phyloP scores from a whole-genome alignment of 2,888 invertebrate genomes.

The Volucella inanis region DNA sequence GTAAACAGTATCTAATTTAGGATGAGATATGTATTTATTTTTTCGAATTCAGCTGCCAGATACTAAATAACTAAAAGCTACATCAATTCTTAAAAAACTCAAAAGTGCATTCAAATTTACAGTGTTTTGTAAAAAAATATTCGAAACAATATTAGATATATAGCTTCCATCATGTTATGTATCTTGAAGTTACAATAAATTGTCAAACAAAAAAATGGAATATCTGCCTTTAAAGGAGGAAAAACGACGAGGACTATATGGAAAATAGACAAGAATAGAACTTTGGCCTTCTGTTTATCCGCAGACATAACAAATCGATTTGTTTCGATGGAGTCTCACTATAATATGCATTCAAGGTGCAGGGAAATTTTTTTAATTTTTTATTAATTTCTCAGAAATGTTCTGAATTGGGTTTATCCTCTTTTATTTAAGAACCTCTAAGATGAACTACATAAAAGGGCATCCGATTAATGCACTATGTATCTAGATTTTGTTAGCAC shows the following conservation, averaged over 20 bases:
- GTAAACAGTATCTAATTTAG: too few relatives aligned
- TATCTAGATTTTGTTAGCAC: conserved; percentile 11
- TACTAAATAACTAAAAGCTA: too few relatives aligned
- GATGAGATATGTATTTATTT: too few relatives aligned
- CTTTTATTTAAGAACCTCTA: conserved; percentile 48
- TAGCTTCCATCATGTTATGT: too few relatives aligned
- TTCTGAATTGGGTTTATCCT: conserved; percentile 26
- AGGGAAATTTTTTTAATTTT: conserved; percentile 15
- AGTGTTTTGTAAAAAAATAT: too few relatives aligned
- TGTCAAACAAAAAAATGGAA: conserved; percentile 30
- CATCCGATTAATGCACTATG: conserved; percentile 13
- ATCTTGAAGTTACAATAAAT: background rate
- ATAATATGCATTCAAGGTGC: background rate
- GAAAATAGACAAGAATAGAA: conserved; percentile 47
- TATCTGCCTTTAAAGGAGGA: conserved; percentile 23
- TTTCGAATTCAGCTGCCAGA: too few relatives aligned
- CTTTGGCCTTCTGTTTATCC: background rate
- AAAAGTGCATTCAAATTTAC: too few relatives aligned
- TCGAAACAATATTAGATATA: too few relatives aligned
- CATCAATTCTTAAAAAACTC: too few relatives aligned
- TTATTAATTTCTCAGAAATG: conserved; percentile 16
- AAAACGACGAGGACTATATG: conserved; percentile 12
- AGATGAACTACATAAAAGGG: conserved; percentile 13
- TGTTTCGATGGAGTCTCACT: background rate
- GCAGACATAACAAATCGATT: conserved; percentile 51